Evolutionary conservation across 2,797 vertebrate species (phyloP).

Genomic region (Mormyrus hasselquistii): DNA sequence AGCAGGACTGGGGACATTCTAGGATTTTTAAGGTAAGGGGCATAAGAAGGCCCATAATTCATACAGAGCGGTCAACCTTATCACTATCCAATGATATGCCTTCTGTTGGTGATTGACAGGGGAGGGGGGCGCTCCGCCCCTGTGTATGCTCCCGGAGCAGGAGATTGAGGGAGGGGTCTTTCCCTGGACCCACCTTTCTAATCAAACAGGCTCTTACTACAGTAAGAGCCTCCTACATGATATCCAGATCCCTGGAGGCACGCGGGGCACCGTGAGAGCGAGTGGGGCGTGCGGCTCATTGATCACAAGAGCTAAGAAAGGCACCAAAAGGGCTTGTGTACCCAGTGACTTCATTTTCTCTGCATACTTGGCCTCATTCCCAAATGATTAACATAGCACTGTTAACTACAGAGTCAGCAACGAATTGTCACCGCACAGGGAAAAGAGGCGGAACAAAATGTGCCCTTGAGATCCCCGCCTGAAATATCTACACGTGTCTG

Average conservation of each 20-base stretch:
- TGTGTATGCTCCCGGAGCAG: neutral
- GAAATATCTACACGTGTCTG: neutral
- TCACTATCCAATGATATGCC: neutral
- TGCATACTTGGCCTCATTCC: neutral
- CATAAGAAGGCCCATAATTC: neutral
- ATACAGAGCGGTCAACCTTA: neutral
- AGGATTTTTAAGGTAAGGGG: neutral
- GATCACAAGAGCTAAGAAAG: neutral
- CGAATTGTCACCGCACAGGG: neutral
- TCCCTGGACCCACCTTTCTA: neutral
- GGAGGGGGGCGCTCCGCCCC: neutral
- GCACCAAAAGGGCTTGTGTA: neutral
- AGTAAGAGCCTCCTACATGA: neutral
- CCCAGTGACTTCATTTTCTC: neutral
- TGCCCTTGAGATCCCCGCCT: too few relatives aligned
- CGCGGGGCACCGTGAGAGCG: neutral
- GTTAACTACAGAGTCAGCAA: neutral
- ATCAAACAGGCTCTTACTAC: neutral
- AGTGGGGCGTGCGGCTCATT: neutral
- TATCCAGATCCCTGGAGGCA: neutral
- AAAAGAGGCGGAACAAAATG: neutral
- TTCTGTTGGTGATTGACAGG: neutral
- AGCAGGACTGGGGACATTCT: neutral
- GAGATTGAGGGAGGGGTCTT: neutral
- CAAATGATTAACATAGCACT: neutral